phyloP scores from a whole-genome alignment of 2,888 invertebrate species.

The Phyllotreta cruciferae region DNA sequence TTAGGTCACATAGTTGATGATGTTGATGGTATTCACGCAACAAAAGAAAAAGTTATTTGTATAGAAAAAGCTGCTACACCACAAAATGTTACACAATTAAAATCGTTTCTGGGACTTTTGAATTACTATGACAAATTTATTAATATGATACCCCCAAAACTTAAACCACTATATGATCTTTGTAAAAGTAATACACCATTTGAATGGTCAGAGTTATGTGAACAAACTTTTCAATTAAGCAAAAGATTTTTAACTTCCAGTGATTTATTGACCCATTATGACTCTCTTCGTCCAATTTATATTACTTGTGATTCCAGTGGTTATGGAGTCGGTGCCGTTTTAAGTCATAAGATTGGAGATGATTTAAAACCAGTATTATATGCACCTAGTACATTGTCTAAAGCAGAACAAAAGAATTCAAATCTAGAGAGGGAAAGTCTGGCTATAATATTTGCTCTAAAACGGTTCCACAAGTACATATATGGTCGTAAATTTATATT shows the following conservation, averaged over 20 bases:
- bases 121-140: conserved; percentile 39
- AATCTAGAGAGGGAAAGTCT: conserved; percentile 30
- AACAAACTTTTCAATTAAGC: neutral
- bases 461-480: conserved; percentile 29
- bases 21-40: conserved; percentile 21
- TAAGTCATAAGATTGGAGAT: conserved; percentile 40
- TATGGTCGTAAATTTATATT: conserved; percentile 18
- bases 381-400: conserved; percentile 27
- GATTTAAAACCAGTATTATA: conserved; percentile 21
- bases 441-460: conserved; percentile 25
- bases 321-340: conserved; percentile 42
- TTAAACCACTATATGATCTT: conserved; percentile 34
- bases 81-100: conserved; percentile 30
- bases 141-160: conserved; percentile 29
- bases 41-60: conserved; percentile 23
- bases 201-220: too few species aligned
- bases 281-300: conserved; percentile 38
- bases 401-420: conserved; percentile 26
- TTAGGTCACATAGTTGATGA: conserved; percentile 24
- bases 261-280: conserved; percentile 32
- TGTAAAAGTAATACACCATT: conserved; percentile 4
- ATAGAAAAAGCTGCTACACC: conserved; percentile 28
- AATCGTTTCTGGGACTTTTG: conserved; percentile 33
- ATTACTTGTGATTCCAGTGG: conserved; percentile 41
- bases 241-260: conserved; percentile 10